These are phyloP conservation scores for Hylaea fasciaria DNA, from an alignment of 2,888 invertebrate species.

Conservation along the genomic window DNA sequence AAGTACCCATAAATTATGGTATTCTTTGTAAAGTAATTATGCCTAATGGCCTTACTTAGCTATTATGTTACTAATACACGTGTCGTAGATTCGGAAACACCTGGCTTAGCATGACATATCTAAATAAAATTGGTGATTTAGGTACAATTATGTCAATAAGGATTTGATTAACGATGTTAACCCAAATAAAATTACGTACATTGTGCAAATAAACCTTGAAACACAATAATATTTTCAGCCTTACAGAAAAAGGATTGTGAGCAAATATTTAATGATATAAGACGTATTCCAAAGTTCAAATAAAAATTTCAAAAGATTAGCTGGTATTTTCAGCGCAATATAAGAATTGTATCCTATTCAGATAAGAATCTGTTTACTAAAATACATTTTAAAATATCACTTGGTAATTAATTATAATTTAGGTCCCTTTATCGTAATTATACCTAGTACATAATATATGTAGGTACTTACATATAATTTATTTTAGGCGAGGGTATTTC, in stretches of 20 bases:
- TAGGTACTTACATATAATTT: too few species aligned
- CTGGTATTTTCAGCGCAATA: not conserved
- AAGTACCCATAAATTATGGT: not conserved
- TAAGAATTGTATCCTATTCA: slow-evolving; percentile 1
- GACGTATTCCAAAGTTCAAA: not conserved
- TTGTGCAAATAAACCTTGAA: slow-evolving; percentile 33
- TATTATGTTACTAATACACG: slow-evolving; percentile 6
- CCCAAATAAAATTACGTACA: slow-evolving; percentile 30
- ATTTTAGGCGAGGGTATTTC: slow-evolving; percentile 17
- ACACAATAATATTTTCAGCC: slow-evolving; percentile 4
- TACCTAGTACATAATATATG: slow-evolving; percentile 7
- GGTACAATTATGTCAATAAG: slow-evolving; percentile 18
- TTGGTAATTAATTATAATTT: too few species aligned
- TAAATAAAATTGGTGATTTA: slow-evolving; percentile 11
- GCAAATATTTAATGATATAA: slow-evolving; percentile 11
- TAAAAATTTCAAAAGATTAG: not conserved
- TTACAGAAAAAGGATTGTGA: slow-evolving; percentile 8
- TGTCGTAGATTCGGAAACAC: slow-evolving; percentile 26
- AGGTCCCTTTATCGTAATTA: not conserved
- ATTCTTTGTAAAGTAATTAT: slow-evolving; percentile 5
- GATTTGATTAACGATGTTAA: slow-evolving; percentile 16
- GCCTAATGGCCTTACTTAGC: not conserved
- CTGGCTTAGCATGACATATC: slow-evolving; percentile 27
- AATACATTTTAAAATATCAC: not conserved
- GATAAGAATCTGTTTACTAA: not conserved